Evolutionary conservation across 2,888 invertebrate species (phyloP).

Genomic region (Diogma glabrata): DNA sequence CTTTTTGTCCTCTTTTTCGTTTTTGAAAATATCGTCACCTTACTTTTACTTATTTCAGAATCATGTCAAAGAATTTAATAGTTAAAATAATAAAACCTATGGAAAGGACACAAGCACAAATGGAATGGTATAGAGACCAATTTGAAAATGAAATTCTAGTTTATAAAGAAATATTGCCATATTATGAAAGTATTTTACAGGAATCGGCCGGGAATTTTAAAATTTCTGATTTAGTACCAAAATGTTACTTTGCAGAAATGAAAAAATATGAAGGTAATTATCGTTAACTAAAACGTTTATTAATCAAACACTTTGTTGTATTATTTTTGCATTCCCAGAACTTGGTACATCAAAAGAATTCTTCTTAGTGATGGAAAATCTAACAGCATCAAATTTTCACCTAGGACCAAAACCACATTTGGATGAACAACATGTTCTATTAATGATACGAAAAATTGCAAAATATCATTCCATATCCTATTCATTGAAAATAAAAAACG

Average conservation of each 20-base stretch:
- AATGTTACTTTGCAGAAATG: conserved; percentile 26
- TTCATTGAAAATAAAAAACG: conserved; percentile 25
- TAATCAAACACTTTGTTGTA: no score
- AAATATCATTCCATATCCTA: conserved; percentile 31
- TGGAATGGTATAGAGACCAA: no score
- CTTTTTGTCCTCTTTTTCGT: no score
- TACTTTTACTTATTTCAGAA: no score
- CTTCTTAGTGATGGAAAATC: conserved; percentile 29
- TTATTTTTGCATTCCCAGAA: no score
- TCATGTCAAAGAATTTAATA: no score
- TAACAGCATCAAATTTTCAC: conserved; percentile 26
- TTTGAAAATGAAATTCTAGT: conserved; percentile 32
- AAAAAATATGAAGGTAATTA: conserved; percentile 26
- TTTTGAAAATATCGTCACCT: no score
- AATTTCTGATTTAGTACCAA: conserved; percentile 25
- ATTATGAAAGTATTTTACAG: conserved; percentile 25
- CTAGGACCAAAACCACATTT: conserved; percentile 29
- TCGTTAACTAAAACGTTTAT: no score
- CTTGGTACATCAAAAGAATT: conserved; percentile 22
- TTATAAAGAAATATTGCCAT: conserved; percentile 29
- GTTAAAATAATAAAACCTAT: no score
- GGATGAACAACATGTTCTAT: conserved; percentile 26
- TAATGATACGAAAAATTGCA: conserved; percentile 27
- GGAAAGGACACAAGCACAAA: no score
- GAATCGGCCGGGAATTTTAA: conserved; percentile 17